These are phyloP conservation scores for Neodon shergylaensis DNA, from an alignment of 2,113 vertebrate genomes.

Conservation along the genomic window DNA sequence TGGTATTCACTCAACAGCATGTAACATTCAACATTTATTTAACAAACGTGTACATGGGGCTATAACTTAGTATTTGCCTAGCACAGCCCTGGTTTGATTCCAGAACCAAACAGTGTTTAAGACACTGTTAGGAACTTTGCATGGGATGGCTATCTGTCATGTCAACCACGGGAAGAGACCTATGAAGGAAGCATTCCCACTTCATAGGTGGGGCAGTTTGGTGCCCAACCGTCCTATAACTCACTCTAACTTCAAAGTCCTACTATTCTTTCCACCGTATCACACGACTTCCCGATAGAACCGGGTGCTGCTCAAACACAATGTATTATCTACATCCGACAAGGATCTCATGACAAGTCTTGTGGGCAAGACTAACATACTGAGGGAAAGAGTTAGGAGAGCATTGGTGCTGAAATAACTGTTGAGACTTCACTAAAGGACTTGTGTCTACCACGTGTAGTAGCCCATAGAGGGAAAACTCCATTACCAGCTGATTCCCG, in stretches of 20 bases:
- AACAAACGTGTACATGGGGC: not conserved
- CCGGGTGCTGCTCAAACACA: not conserved
- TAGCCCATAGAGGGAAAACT: not conserved
- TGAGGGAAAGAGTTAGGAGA: not conserved
- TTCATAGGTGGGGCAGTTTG: conserved; percentile 6
- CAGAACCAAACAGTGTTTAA: not conserved
- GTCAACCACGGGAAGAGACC: not conserved
- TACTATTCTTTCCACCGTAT: not conserved
- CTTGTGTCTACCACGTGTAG: not conserved
- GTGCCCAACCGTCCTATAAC: not conserved
- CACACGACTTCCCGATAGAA: not conserved
- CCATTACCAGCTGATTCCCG: conserved; percentile 9
- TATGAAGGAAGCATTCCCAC: not conserved
- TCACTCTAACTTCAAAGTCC: conserved; percentile 46
- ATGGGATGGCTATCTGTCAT: not conserved
- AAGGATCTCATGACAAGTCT: conserved; percentile 47
- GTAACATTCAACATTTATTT: not conserved
- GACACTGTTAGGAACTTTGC: not conserved
- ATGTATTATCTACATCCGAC: not conserved
- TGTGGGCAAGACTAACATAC: not conserved
- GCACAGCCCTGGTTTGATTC: not conserved
- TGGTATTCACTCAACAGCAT: conserved; percentile 18
- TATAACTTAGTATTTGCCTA: not conserved
- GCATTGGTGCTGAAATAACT: not conserved
- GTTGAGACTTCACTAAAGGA: conserved; percentile 13